Conservation (phyloP, 2,888 invertebrate species). For the Cyclophora albipunctata region DNA sequence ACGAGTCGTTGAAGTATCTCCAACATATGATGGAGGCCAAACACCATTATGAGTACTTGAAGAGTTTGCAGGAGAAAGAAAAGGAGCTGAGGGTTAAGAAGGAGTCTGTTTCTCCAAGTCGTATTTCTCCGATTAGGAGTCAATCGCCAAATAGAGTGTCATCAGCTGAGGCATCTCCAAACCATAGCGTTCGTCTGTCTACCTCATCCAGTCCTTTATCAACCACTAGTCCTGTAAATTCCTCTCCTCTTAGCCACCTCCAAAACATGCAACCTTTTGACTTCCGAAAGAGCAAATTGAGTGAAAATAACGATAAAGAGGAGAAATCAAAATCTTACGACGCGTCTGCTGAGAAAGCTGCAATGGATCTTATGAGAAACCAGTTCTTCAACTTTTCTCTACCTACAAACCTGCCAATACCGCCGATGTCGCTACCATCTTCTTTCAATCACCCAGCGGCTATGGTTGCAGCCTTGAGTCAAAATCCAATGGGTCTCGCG, state of each 20-base stretch:
- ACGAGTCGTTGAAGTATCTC: constrained; percentile 61
- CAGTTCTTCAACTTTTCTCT: constrained; percentile 78
- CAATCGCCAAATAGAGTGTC: constrained; percentile 50
- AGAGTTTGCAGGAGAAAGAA: constrained; percentile 61
- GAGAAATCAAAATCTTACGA: constrained; percentile 64
- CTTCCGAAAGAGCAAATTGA: constrained; percentile 80
- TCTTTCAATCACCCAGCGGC: constrained; percentile 78
- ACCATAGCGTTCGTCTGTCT: constrained; percentile 54
- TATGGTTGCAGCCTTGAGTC: constrained; percentile 77
- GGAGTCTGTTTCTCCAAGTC: constrained; percentile 48
- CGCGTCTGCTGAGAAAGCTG: constrained; percentile 52
- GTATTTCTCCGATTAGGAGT: constrained; percentile 43
- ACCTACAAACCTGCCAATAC: constrained; percentile 76
- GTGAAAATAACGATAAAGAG: constrained; percentile 52
- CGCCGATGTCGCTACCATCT: constrained; percentile 70
- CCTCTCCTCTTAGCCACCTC: constrained; percentile 89
- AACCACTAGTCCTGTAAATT: constrained; percentile 77
- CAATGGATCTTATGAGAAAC: constrained; percentile 78
- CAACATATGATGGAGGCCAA: constrained; percentile 68
- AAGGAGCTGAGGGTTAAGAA: constrained; percentile 42
- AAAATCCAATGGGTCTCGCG: constrained; percentile 77
- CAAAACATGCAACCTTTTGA: constrained; percentile 98
- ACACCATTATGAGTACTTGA: constrained; percentile 56
- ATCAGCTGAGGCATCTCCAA: constrained; percentile 59
- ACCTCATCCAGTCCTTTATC: constrained; percentile 67